phyloP scores from a whole-genome alignment of 92 coral and sea anemone genomes.

The Desmophyllum pertusum region DNA sequence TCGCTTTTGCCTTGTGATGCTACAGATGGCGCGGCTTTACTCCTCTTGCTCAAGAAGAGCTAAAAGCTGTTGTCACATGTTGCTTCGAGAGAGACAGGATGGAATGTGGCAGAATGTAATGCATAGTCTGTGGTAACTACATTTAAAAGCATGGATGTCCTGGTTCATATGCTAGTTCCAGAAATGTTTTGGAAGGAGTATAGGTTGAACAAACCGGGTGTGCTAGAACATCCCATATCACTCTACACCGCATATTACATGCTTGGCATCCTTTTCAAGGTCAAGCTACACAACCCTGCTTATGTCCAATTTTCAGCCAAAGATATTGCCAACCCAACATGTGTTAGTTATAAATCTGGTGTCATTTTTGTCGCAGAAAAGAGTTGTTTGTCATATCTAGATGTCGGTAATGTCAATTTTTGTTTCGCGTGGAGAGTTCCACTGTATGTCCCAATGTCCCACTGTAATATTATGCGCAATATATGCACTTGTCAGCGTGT shows the following conservation, averaged over 20 bases:
- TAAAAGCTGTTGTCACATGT: conserved; percentile 48
- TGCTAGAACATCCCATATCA: conserved; percentile 27
- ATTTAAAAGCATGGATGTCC: conserved; percentile 24
- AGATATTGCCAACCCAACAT: conserved; percentile 41
- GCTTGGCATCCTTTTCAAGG: conserved; percentile 33
- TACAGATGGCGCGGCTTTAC: conserved; percentile 40
- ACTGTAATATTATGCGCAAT: no score
- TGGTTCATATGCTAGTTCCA: conserved; percentile 39
- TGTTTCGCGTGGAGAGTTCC: no score
- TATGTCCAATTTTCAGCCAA: conserved; percentile 41
- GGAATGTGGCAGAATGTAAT: conserved; percentile 48
- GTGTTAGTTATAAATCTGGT: conserved; percentile 32
- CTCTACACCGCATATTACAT: conserved; percentile 36
- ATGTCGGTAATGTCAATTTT: conserved; percentile 42
- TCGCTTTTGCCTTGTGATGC: conserved; percentile 37
- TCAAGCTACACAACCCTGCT: conserved; percentile 44
- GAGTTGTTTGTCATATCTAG: conserved; percentile 28
- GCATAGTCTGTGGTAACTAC: neutral
- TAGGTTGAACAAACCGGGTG: conserved; percentile 37
- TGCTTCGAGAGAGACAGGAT: conserved; percentile 44
- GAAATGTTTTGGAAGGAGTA: conserved; percentile 60
- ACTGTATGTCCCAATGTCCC: no score
- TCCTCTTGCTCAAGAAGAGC: conserved; percentile 42
- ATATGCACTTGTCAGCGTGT: no score
- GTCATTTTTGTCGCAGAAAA: conserved; percentile 46